Base-by-base conservation (phyloP, 2,888 invertebrate species). In the Oscheius sp. region DNA sequence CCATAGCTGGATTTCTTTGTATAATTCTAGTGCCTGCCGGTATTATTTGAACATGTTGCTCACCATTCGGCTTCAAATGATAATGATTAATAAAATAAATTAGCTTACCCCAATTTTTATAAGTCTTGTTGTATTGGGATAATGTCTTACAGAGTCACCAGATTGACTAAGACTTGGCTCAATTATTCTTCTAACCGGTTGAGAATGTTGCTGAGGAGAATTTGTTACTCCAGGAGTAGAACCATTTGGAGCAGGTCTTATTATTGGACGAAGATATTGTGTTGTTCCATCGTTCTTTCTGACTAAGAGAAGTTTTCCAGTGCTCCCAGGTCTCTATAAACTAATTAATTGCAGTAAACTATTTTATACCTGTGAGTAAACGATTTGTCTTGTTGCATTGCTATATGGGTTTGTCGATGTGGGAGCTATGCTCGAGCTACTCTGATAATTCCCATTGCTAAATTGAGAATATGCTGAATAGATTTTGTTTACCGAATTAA, bases 41-140 rank as follows among this genome's bases (percentile, higher is more conserved):
- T 20, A 55, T 20, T 33, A 25, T 55, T 34, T 20, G 20, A n/a
- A 33, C 17, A 17, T 20, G n/a, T 12, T 23, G 55, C 17, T 55
- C 55, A 34, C 55, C 55, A 17, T 55, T 55, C 33, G 55, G 55
- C 55, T 55, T 17, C 20, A 55, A 55, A 3, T 17, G n/a, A 20
- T 3, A 10, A 3, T 34, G 12, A 10, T 55, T 17, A n/a, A 31
- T 10, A 33, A 17, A 4, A 34, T 10, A n/a, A 3, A 15, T 2
- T 15, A 55, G 34, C 55, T 34, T 25, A 55, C 55, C 20, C 55
- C 55, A 33, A 37, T 55, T 17, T 25, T 33, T 33, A 55, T 17
- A 17, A 55, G 33, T 55, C 17, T 33, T 17, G 55, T 55, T 20
- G 55, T 3, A 34, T 20, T 2, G 55, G 33, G 3, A 55, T 25